Conservation (phyloP, 2,113 vertebrate species). For the Oceanites oceanicus region DNA sequence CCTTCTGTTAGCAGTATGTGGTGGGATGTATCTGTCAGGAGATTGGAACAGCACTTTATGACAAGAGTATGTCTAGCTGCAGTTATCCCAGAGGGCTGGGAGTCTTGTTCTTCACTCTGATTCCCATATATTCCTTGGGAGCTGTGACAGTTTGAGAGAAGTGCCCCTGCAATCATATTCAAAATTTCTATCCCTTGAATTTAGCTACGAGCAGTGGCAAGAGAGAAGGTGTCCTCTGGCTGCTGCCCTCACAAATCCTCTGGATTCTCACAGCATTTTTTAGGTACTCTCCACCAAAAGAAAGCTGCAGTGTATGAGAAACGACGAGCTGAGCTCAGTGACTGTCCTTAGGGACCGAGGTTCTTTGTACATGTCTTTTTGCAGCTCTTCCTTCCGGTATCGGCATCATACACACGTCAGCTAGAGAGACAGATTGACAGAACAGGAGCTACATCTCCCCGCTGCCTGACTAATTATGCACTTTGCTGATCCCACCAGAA, state of each 20-base stretch:
- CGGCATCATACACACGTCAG: background rate
- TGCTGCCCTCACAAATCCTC: background rate
- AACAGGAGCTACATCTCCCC: background rate
- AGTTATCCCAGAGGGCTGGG: background rate
- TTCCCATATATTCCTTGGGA: background rate
- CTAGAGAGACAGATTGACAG: background rate
- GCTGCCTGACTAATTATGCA: background rate
- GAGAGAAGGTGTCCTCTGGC: background rate
- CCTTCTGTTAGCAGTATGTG: background rate
- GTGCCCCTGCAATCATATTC: background rate
- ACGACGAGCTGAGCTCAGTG: background rate
- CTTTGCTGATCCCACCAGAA: background rate
- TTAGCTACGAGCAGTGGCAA: background rate
- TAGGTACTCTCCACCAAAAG: background rate
- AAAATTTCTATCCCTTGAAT: background rate
- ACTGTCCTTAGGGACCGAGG: background rate
- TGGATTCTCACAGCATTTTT: background rate
- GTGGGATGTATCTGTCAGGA: slow-evolving; percentile 43
- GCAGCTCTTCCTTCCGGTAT: background rate
- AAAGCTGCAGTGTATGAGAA: background rate
- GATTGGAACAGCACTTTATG: background rate
- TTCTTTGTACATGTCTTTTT: background rate
- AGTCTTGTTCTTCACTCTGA: background rate
- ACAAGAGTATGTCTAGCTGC: background rate
- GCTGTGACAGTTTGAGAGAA: background rate